Conservation (phyloP, 2,113 vertebrate species). For the Amazona guildingii region DNA sequence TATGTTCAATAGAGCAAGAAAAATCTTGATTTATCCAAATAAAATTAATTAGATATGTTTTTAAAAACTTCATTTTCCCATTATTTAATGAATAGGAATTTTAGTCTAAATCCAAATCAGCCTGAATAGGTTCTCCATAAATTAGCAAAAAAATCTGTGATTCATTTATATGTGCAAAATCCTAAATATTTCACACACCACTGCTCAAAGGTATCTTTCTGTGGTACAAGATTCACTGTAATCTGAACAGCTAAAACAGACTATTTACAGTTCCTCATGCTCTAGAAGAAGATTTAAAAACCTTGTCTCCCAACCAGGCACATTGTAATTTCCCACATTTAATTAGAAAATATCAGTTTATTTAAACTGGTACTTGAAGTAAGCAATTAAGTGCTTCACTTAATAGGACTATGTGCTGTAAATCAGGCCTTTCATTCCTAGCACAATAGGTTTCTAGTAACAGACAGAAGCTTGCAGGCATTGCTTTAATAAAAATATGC, state of each 20-base stretch:
- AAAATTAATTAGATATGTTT: background rate
- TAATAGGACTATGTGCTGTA: background rate
- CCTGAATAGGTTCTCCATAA: background rate
- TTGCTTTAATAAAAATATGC: conserved; percentile 18
- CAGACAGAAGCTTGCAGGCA: conserved; percentile 8
- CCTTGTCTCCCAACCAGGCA: background rate
- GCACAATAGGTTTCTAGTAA: background rate
- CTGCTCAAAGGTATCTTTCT: background rate
- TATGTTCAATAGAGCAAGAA: background rate
- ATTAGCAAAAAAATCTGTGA: background rate
- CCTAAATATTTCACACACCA: background rate
- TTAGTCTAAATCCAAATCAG: background rate
- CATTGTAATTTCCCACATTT: conserved; percentile 27
- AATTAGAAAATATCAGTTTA: conserved; percentile 56
- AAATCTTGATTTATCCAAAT: background rate
- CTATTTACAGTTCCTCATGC: background rate
- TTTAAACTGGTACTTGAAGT: conserved; percentile 35
- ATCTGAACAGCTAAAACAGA: background rate
- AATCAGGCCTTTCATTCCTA: conserved; percentile 24
- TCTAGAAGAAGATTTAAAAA: background rate
- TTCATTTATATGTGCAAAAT: background rate
- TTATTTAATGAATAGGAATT: background rate
- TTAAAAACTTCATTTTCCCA: background rate
- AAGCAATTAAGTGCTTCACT: conserved; percentile 55
- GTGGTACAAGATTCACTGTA: background rate